These are phyloP conservation scores for Dusona sp. DNA, from an alignment of 2,888 invertebrate species.

Conservation along the genomic window DNA sequence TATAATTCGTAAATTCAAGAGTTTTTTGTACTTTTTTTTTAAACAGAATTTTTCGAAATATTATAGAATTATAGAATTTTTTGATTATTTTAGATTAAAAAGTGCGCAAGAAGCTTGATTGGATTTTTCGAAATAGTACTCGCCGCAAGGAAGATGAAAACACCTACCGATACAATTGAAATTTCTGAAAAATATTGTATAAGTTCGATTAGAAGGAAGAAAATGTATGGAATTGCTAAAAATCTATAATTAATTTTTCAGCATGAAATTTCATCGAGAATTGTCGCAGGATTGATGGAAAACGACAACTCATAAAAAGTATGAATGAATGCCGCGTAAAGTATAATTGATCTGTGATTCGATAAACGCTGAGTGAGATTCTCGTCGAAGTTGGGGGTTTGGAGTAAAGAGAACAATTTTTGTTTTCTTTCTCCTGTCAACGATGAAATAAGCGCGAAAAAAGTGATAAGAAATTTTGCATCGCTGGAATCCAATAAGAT, in stretches of 20 bases:
- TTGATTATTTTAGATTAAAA: neutral
- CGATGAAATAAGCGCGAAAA: neutral
- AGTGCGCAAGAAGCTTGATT: neutral
- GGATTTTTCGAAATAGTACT: neutral
- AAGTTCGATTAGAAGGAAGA: neutral
- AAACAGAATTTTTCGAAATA: neutral
- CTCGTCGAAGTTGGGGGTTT: slow-evolving; percentile 20
- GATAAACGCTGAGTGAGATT: slow-evolving; percentile 45
- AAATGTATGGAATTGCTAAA: neutral
- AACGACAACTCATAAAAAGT: neutral
- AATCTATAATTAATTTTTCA: neutral
- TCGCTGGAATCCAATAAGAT: neutral
- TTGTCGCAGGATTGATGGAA: neutral
- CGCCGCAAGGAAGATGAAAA: neutral
- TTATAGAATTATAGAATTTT: neutral
- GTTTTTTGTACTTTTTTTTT: neutral
- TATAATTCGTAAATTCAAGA: too few species aligned
- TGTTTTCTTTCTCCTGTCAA: neutral
- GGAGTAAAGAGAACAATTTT: neutral
- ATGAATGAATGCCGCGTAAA: slow-evolving; percentile 33
- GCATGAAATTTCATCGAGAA: slow-evolving; percentile 7
- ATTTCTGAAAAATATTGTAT: neutral
- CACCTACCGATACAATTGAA: neutral
- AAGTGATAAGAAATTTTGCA: too few species aligned
- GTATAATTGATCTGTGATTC: slow-evolving; percentile 79